phyloP scores from a whole-genome alignment of 2,888 invertebrate species.

The Hypselothyrea guttata region DNA sequence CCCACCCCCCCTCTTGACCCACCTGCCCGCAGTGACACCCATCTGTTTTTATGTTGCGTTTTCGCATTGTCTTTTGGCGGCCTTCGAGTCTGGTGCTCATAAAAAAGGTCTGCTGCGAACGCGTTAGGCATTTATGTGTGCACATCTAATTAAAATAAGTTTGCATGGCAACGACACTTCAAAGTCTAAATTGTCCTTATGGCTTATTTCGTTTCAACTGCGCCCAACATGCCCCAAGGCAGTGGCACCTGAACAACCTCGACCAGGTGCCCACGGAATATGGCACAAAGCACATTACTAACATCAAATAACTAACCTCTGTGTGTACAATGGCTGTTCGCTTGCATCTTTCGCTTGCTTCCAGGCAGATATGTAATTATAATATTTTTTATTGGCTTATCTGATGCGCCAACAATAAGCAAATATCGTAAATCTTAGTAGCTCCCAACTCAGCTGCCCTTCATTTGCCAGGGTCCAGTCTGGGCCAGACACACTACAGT shows the following conservation, averaged over 20 bases:
- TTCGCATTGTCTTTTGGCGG: constrained; percentile 60
- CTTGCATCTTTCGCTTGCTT: constrained; percentile 40
- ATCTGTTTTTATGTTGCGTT: constrained; percentile 64
- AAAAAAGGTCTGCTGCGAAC: constrained; percentile 53
- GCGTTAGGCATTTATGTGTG: constrained; percentile 74
- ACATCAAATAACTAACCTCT: too few relatives aligned
- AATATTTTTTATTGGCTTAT: constrained; percentile 82
- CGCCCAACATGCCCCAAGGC: constrained; percentile 40
- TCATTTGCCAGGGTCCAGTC: constrained; percentile 50
- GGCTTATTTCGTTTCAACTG: constrained; percentile 69
- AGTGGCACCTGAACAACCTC: constrained; percentile 21
- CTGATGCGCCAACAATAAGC: constrained; percentile 79
- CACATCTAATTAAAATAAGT: constrained; percentile 76
- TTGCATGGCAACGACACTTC: constrained; percentile 75
- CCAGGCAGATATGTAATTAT: constrained; percentile 79
- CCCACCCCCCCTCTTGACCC: not conserved
- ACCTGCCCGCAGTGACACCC: constrained; percentile 19
- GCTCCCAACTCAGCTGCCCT: constrained; percentile 25
- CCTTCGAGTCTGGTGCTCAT: constrained; percentile 33
- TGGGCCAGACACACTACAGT: constrained; percentile 23
- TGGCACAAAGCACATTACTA: constrained; percentile 7
- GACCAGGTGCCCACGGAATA: constrained; percentile 21
- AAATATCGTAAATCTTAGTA: constrained; percentile 79
- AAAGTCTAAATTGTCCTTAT: constrained; percentile 76
- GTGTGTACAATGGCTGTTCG: constrained; percentile 44